Evolutionary conservation across 1,140 invertebrate species (phyloP).

Genomic region (Cryptotermes secundus): DNA sequence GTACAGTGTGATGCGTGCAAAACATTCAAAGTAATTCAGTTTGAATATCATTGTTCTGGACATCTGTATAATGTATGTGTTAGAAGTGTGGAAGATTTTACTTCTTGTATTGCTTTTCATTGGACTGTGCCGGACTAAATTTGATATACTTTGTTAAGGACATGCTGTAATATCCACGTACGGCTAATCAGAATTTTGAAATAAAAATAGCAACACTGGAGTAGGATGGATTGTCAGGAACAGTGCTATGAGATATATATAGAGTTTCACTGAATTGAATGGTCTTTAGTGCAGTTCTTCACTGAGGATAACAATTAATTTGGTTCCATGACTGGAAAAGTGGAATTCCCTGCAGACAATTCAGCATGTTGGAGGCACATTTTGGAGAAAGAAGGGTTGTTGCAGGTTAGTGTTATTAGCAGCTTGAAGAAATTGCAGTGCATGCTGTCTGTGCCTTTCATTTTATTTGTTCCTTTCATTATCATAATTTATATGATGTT

Average conservation of each 20-base stretch:
- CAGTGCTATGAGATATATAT: not conserved
- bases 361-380: constrained; percentile 35
- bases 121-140: not conserved
- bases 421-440: not conserved
- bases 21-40: not conserved
- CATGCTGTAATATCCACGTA: too few species aligned
- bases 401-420: constrained; percentile 31
- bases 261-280: not conserved
- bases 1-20: not conserved
- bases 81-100: not conserved
- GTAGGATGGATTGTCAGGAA: not conserved
- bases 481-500: not conserved
- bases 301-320: not conserved
- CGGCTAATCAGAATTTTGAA: not conserved
- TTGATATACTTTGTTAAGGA: too few species aligned
- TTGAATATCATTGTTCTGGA: not conserved
- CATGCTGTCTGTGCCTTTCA: not conserved
- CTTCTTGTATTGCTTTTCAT: not conserved
- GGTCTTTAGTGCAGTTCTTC: not conserved
- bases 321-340: constrained; percentile 33
- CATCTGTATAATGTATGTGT: not conserved
- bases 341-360: constrained; percentile 29
- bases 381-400: constrained; percentile 32
- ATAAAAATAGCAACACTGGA: not conserved
- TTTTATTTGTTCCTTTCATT: constrained; percentile 11